phyloP scores from a whole-genome alignment of 2,113 vertebrate species.

The human (Homo sapiens) region DNA sequence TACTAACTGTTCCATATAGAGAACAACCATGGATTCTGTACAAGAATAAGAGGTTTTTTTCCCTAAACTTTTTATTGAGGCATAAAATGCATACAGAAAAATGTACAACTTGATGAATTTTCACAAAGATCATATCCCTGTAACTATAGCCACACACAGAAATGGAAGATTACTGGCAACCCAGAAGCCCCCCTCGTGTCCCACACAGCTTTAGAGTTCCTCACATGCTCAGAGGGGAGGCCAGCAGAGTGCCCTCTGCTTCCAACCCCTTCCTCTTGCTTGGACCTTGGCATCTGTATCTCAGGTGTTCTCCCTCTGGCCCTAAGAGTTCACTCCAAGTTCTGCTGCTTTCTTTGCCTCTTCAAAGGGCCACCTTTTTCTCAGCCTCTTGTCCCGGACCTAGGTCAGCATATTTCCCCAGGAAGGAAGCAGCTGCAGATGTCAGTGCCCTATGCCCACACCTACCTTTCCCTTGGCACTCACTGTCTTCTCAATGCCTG shows the following conservation, averaged over 20 bases:
- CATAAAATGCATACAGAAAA: neutral
- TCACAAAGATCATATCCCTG: neutral
- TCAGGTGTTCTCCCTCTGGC: neutral
- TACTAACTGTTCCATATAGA: no score
- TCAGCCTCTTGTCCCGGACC: neutral
- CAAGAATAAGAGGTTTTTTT: neutral
- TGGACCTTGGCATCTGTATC: neutral
- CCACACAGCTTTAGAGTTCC: neutral
- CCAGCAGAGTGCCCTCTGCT: no score
- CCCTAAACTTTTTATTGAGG: neutral
- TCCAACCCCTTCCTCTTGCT: neutral
- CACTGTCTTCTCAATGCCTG: neutral
- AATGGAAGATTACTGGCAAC: neutral
- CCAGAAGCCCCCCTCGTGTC: neutral
- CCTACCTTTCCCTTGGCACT: neutral
- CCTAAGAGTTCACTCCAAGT: neutral
- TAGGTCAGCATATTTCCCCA: neutral
- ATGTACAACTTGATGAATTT: neutral
- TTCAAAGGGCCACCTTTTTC: neutral
- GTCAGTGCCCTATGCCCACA: neutral
- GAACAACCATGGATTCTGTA: neutral
- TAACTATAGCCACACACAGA: neutral
- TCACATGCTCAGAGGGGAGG: fast-evolving
- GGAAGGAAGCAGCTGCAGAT: neutral
- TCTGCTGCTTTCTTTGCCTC: neutral